Evolutionary conservation across 37 sponge, comb jelly and placozoan genomes (phyloP).

Genomic region (Spongia lamella): DNA sequence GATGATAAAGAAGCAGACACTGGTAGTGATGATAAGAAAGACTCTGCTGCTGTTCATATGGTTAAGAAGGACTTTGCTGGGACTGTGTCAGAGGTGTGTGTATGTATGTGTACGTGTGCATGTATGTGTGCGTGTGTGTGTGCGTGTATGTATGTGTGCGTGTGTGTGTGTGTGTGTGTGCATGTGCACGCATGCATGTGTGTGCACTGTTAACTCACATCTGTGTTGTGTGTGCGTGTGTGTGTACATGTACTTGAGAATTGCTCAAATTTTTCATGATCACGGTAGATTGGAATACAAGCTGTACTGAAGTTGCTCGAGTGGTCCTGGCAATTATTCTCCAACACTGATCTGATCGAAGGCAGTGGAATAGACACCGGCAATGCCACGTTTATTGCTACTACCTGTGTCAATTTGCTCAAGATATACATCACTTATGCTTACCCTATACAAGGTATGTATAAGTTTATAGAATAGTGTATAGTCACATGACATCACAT

Average conservation of each 20-base stretch:
- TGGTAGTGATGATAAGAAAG: slow-evolving; percentile 42
- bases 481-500: too few species aligned
- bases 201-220: background rate
- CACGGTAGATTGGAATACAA: slow-evolving; percentile 52
- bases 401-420: slow-evolving; percentile 55
- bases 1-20: slow-evolving; percentile 31
- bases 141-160: background rate
- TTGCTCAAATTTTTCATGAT: too few species aligned
- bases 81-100: slow-evolving; percentile 68
- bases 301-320: slow-evolving; percentile 70
- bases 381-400: slow-evolving; percentile 42
- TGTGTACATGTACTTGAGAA: background rate
- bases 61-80: slow-evolving; percentile 61
- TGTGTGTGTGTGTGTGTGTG: background rate
- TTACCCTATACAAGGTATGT: slow-evolving; percentile 56
- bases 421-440: slow-evolving; percentile 65
- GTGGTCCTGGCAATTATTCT: slow-evolving; percentile 70
- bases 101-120: background rate
- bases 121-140: background rate
- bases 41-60: slow-evolving; percentile 47
- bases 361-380: background rate
- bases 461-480: background rate
- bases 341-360: background rate
- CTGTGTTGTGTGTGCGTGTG: background rate
- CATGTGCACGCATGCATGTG: background rate